Evolutionary conservation across 2,113 vertebrate genomes (phyloP).

Genomic region (Steatornis caripensis): DNA sequence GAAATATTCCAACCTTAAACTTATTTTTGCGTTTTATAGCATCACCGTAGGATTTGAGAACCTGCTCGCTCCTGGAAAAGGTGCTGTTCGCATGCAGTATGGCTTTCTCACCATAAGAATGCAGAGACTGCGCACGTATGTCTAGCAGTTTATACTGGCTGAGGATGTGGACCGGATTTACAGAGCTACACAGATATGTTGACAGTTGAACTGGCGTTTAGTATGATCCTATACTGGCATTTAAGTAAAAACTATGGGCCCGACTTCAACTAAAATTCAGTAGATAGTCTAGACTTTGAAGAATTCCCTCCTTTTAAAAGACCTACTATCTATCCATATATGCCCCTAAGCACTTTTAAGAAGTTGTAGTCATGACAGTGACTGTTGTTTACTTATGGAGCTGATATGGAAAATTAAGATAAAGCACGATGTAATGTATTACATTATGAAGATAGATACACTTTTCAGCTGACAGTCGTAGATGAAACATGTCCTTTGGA

Average conservation of each 20-base stretch:
- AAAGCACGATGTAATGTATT: not conserved
- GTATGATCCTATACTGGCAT: not conserved
- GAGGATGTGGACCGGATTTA: not conserved
- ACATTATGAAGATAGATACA: not conserved
- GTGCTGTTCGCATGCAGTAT: rapidly evolving
- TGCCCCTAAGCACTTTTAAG: not conserved
- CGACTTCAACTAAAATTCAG: not conserved
- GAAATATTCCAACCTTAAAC: not conserved
- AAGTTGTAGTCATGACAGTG: not conserved
- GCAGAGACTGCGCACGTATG: not conserved
- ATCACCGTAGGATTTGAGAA: not conserved
- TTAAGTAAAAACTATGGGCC: not conserved
- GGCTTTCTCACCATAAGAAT: not conserved
- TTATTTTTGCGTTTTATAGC: not conserved
- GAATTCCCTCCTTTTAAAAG: not conserved
- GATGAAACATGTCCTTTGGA: not conserved
- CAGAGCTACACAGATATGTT: not conserved
- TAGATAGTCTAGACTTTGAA: not conserved
- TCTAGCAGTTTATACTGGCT: not conserved
- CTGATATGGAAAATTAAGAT: not conserved
- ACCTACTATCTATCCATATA: not conserved
- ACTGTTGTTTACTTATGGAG: not conserved
- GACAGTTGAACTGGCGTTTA: not conserved
- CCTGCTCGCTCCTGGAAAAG: not conserved
- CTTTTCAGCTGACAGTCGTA: not conserved